Evolutionary conservation across 1,140 invertebrate genomes (phyloP).

Genomic region (Plodia interpunctella): DNA sequence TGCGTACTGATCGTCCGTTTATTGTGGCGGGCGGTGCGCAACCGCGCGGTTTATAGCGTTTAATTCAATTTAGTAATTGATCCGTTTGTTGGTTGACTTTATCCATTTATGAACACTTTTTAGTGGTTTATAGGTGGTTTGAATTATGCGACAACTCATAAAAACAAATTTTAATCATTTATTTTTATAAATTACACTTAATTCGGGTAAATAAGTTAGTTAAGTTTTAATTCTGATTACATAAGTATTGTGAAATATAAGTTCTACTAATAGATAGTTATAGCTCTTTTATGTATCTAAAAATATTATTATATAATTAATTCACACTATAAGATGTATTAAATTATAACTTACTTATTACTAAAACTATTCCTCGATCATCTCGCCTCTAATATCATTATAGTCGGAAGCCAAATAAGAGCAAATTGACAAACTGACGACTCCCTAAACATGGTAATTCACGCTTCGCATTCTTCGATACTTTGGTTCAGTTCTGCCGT

Average conservation of each 20-base stretch:
- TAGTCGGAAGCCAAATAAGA: conserved; percentile 47
- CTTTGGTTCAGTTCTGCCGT: conserved; percentile 30
- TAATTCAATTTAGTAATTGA: conserved; percentile 77
- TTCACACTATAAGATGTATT: no score
- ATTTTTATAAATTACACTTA: neutral
- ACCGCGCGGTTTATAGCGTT: conserved; percentile 67
- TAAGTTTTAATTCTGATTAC: no score
- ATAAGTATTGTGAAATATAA: no score
- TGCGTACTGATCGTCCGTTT: conserved; percentile 62
- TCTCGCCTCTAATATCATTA: conserved; percentile 5
- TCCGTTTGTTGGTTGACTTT: conserved; percentile 63
- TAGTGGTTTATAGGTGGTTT: neutral
- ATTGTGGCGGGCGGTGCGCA: conserved; percentile 52
- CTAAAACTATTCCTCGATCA: neutral
- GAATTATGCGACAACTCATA: neutral
- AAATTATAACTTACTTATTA: no score
- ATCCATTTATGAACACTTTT: conserved; percentile 33
- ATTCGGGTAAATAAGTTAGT: no score
- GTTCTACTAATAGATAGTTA: no score
- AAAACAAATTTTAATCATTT: neutral
- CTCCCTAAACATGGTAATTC: conserved; percentile 72
- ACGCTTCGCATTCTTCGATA: conserved; percentile 73
- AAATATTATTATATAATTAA: no score
- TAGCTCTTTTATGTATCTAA: no score
- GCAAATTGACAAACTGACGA: conserved; percentile 71